Base-by-base conservation (phyloP, 2,797 vertebrate species). In the Manis pentadactyla region DNA sequence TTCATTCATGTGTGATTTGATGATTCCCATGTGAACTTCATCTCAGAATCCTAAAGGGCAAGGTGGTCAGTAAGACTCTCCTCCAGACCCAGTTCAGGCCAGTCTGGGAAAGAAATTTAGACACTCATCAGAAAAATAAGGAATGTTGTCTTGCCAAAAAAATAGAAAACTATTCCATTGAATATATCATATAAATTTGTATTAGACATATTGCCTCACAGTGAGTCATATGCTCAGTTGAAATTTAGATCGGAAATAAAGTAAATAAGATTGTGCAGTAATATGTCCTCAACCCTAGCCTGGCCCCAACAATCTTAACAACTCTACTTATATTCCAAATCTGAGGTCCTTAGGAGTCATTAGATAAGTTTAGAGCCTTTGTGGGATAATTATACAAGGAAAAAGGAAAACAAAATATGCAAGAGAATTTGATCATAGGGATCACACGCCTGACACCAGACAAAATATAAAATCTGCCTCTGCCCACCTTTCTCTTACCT, bases 231-330 rank as follows among this genome's bases (percentile, higher is more conserved):
- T 7, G 1, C 31, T 73, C 14, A 59, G 29, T 71, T 75, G 29
- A 86, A 46, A 19, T 64, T 86, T 78, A n/a, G 59, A 90, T 23
- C 9, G 57, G 29, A 86, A 79, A 73, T 53, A 57, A 87, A 51
- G 23, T n/a, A 49, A 59, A 15, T 51, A 71, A 46, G 5, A 15
- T 53, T 39, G 59, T 71, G 14, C 12, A 57, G 3, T 34, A 19
- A 1, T 68, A 66, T 9, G 4, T 42, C 29, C 27, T 83, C 34
- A 69, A 4, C 14, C 27, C 4, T 73, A n/a, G 10, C n/a, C 21
- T 37, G 5, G 1, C 5, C 1, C n/a, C 5, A 17, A 12, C 2
- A 51, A 83, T 83, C 61, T 66, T 88, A 34, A 19, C 3, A 77
- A 74, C 3, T 29, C 5, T 68, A 23, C 1, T 61, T 93, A 17